Evolutionary conservation across 2,888 invertebrate species (phyloP).

Genomic region (Cabera pusaria): DNA sequence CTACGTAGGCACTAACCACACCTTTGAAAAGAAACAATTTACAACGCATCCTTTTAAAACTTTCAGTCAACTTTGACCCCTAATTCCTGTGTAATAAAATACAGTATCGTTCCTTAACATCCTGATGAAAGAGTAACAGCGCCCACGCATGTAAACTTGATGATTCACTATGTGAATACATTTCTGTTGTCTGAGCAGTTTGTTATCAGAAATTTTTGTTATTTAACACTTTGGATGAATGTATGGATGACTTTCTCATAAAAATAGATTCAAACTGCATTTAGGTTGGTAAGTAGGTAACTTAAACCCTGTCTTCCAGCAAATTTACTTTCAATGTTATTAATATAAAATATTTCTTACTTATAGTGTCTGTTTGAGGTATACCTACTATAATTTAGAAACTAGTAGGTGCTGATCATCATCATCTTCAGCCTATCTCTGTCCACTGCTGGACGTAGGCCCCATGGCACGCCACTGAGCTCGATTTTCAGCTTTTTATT

Average conservation of each 20-base stretch:
- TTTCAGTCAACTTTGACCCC: slow-evolving; percentile 11
- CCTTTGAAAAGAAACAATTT: slow-evolving; percentile 14
- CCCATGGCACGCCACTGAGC: no score
- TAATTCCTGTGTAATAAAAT: slow-evolving; percentile 10
- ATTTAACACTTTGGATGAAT: slow-evolving; percentile 21
- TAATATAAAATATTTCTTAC: no score
- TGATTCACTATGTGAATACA: slow-evolving; percentile 41
- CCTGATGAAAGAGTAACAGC: slow-evolving; percentile 16
- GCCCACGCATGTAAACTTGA: slow-evolving; percentile 44
- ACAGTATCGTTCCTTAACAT: slow-evolving; percentile 6
- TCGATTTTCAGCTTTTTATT: no score
- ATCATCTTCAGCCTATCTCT: no score
- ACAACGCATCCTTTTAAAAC: neutral
- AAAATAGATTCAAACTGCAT: no score
- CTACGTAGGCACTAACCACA: slow-evolving; percentile 11
- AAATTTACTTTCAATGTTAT: no score
- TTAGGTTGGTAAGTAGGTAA: no score
- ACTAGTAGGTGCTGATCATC: no score
- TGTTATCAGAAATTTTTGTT: slow-evolving; percentile 30
- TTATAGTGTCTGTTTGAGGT: no score
- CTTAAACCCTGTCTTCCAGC: no score
- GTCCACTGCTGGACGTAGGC: no score
- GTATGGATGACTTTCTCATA: slow-evolving; percentile 11
- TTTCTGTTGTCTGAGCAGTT: slow-evolving; percentile 31
- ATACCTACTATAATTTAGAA: no score